phyloP scores from a whole-genome alignment of 1,140 invertebrate genomes.

The Solenopsis fugax region DNA sequence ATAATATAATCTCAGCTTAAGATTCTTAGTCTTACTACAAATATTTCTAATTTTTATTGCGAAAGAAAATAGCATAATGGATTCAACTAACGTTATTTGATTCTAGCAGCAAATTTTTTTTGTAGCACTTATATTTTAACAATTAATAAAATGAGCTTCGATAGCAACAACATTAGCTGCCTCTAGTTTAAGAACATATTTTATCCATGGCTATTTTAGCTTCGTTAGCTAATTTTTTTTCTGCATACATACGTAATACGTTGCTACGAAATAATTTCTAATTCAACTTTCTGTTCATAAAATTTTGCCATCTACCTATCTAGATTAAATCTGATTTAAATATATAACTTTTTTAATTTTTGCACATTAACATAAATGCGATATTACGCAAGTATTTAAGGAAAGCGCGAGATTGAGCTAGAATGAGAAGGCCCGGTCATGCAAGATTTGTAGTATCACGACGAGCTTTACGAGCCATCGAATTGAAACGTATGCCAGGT shows the following conservation, averaged over 20 bases:
- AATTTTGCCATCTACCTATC: background rate
- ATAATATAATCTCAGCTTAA: too few species aligned
- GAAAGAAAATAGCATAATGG: too few species aligned
- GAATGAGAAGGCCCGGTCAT: background rate
- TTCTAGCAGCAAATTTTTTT: too few species aligned
- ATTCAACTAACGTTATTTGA: too few species aligned
- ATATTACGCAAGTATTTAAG: background rate
- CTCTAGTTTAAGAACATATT: too few species aligned
- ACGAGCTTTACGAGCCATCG: background rate
- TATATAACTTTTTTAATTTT: background rate
- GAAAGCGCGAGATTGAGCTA: background rate
- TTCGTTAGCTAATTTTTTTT: too few species aligned
- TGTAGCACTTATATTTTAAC: too few species aligned
- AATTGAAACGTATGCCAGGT: background rate
- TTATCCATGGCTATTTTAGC: too few species aligned
- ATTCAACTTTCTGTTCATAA: slow-evolving; percentile 3
- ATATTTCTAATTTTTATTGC: too few species aligned
- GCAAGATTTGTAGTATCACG: background rate
- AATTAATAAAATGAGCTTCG: too few species aligned
- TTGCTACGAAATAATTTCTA: background rate
- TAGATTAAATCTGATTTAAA: background rate
- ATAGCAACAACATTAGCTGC: too few species aligned
- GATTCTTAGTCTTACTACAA: too few species aligned
- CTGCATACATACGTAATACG: background rate
- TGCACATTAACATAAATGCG: background rate